These are phyloP conservation scores for Poeciliopsis gracilis DNA, from an alignment of 2,797 vertebrate species.

Conservation along the genomic window DNA sequence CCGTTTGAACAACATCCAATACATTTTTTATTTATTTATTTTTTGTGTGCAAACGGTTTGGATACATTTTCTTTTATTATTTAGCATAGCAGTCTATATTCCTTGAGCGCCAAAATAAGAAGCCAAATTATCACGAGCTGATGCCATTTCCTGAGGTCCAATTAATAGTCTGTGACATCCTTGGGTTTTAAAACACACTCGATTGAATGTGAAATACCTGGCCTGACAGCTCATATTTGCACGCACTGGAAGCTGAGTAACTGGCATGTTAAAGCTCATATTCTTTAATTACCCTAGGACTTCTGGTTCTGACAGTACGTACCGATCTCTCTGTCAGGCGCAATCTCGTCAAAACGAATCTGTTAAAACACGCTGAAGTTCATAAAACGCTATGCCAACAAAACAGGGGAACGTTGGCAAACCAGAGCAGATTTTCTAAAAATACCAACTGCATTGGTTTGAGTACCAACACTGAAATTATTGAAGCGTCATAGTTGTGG, in stretches of 20 bases:
- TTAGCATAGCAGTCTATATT: background rate
- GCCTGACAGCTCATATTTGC: background rate
- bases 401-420: background rate
- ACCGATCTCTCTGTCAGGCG: conserved; percentile 42
- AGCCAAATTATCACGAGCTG: background rate
- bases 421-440: background rate
- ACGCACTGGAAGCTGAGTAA: background rate
- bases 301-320: conserved; percentile 22
- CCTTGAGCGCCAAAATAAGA: background rate
- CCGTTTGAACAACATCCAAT: background rate
- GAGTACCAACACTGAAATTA: background rate
- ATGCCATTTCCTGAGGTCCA: background rate
- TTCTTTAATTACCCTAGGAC: background rate
- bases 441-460: background rate
- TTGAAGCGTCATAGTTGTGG: background rate
- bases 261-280: conserved; percentile 1
- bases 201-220: background rate
- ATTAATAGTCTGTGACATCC: background rate
- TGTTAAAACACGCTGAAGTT: background rate
- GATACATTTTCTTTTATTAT: background rate
- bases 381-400: background rate
- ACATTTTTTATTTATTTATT: background rate
- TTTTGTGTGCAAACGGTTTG: background rate
- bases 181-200: background rate
- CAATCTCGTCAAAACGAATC: conserved; percentile 18